phyloP scores from a whole-genome alignment of 53 echinoderm and acorn worm species.

The Astropecten irregularis region DNA sequence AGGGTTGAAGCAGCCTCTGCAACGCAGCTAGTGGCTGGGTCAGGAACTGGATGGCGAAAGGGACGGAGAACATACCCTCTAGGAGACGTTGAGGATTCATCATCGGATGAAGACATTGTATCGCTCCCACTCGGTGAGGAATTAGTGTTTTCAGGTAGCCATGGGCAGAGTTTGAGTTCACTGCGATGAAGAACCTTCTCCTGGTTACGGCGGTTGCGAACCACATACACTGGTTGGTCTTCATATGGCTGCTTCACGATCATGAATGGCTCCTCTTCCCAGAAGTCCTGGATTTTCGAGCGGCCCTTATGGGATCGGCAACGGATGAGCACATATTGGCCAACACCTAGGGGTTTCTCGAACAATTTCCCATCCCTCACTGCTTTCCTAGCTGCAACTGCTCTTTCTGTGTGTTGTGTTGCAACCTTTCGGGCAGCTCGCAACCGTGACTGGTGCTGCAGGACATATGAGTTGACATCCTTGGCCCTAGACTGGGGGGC shows the following conservation, averaged over 20 bases:
- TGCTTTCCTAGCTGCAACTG: neutral
- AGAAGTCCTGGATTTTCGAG: conserved; percentile 33
- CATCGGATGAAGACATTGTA: neutral
- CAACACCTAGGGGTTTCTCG: conserved; percentile 36
- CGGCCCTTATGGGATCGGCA: conserved; percentile 10
- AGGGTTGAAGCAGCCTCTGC: neutral
- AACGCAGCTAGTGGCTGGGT: neutral
- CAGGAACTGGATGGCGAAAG: neutral
- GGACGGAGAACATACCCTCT: neutral
- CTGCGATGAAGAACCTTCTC: conserved; percentile 46
- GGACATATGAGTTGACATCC: neutral
- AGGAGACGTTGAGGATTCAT: neutral
- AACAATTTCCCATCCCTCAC: conserved; percentile 16
- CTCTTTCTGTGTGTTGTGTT: neutral
- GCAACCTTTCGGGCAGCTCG: conserved; percentile 11
- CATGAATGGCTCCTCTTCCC: conserved; percentile 38
- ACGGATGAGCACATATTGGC: conserved; percentile 44
- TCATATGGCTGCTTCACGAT: conserved; percentile 15
- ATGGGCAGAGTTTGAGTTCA: conserved; percentile 24
- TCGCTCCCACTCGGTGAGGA: neutral
- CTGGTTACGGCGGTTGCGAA: neutral
- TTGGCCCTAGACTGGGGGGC: neutral
- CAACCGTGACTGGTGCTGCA: conserved; percentile 14
- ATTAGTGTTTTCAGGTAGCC: neutral
- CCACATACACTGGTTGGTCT: conserved; percentile 29